Percentiles rank a stretch among this genome's conserved stretches.
Evolutionary conservation across 2,888 invertebrate genomes (phyloP).

Genomic region (Amiota communis): DNA sequence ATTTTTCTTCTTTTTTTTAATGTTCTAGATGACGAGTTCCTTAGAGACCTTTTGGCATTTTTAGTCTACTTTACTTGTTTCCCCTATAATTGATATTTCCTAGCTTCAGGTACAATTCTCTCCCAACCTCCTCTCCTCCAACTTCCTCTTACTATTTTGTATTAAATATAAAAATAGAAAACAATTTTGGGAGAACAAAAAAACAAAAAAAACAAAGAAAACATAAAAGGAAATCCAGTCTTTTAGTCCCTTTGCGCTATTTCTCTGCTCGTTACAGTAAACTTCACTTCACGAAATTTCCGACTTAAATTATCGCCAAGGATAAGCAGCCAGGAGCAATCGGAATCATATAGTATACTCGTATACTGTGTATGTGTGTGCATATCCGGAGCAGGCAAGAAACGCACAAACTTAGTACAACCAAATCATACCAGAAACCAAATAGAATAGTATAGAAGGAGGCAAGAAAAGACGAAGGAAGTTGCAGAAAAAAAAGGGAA

Average conservation of each 20-base stretch:
- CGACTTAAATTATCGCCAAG: constrained; percentile 65
- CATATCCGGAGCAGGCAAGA: neutral
- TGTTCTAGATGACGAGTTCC: no score
- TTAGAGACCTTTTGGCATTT: no score
- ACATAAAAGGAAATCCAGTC: neutral
- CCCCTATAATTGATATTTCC: no score
- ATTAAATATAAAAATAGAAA: no score
- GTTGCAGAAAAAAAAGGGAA: neutral
- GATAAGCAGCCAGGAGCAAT: constrained; percentile 47
- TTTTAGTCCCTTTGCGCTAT: neutral
- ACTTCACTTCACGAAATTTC: constrained; percentile 54
- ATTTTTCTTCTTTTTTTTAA: no score
- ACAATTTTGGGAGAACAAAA: neutral
- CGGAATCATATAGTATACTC: neutral
- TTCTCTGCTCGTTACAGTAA: constrained; percentile 11
- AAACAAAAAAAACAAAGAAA: no score
- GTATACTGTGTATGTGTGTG: constrained; percentile 1
- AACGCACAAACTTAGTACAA: neutral
- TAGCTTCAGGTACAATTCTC: neutral
- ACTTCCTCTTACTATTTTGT: neutral
- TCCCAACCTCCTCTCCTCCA: neutral
- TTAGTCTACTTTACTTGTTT: no score
- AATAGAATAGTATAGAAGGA: neutral
- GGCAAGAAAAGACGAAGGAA: neutral
- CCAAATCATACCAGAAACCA: neutral